Conservation (phyloP, 2,113 vertebrate genomes). For the Spea bombifrons region DNA sequence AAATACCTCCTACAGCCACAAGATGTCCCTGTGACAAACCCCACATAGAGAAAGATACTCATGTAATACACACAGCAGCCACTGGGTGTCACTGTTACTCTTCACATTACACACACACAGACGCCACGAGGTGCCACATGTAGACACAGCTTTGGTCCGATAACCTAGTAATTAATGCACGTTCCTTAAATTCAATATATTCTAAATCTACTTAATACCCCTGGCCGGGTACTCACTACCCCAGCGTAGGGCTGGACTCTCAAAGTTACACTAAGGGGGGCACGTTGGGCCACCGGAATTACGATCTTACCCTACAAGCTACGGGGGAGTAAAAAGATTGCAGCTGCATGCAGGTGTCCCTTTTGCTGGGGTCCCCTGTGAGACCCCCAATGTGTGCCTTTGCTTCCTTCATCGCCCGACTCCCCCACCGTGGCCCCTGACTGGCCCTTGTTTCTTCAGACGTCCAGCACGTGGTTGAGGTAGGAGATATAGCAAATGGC, state of each 20-base stretch:
- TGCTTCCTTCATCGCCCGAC: background rate
- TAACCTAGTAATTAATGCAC: conserved; percentile 35
- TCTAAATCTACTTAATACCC: conserved; percentile 13
- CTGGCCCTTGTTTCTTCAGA: conserved; percentile 56
- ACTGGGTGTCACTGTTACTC: conserved; percentile 4
- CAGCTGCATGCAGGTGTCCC: too few relatives aligned
- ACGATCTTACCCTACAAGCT: too few relatives aligned
- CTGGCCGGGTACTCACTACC: background rate
- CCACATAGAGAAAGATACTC: background rate
- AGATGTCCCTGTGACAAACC: background rate
- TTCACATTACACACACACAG: conserved; percentile 13
- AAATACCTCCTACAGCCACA: background rate
- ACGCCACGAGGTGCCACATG: background rate
- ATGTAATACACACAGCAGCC: conserved; percentile 29
- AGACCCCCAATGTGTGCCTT: conserved; percentile 10
- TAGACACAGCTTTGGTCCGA: conserved; percentile 29
- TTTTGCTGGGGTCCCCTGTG: background rate
- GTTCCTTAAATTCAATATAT: background rate
- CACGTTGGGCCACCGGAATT: too few relatives aligned
- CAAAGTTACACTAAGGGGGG: too few relatives aligned
- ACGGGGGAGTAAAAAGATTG: too few relatives aligned
- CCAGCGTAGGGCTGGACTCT: background rate
- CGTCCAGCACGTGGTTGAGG: conserved; percentile 83
- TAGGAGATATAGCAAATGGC: conserved; percentile 86
- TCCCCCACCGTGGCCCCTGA: background rate